phyloP scores from a whole-genome alignment of 2,888 invertebrate genomes.

The Cerastoderma edule region DNA sequence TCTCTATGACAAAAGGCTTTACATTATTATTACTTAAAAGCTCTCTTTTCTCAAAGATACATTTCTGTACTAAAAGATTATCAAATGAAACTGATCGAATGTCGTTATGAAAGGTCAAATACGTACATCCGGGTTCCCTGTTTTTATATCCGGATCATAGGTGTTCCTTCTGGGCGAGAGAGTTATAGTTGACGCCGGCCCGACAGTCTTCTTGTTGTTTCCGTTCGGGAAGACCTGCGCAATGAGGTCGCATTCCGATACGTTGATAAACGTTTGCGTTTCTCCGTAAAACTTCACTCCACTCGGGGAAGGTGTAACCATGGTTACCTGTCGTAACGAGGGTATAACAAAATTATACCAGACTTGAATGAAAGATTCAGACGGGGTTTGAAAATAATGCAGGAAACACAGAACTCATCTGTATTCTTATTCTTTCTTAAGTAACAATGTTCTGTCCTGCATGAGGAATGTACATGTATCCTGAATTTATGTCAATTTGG shows the following conservation, averaged over 20 bases:
- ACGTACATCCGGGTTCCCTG: slow-evolving; percentile 61
- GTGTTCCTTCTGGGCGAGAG: slow-evolving; percentile 80
- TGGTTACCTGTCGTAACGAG: slow-evolving; percentile 30
- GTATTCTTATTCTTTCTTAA: too few relatives aligned
- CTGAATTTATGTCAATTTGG: too few relatives aligned
- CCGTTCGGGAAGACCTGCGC: slow-evolving; percentile 78
- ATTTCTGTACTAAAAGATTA: too few relatives aligned
- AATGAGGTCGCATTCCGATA: slow-evolving; percentile 78
- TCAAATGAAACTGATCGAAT: too few relatives aligned
- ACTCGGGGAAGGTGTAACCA: slow-evolving; percentile 13
- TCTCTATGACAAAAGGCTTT: too few relatives aligned
- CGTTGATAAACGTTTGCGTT: slow-evolving; percentile 70
- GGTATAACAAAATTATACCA: not conserved
- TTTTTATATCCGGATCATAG: slow-evolving; percentile 81
- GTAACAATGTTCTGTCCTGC: too few relatives aligned
- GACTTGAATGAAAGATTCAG: not conserved
- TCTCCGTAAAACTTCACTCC: slow-evolving; percentile 47
- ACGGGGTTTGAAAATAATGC: too few relatives aligned
- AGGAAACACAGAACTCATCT: too few relatives aligned
- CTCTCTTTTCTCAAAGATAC: too few relatives aligned
- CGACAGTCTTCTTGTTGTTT: slow-evolving; percentile 41
- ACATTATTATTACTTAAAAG: too few relatives aligned
- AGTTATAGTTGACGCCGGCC: slow-evolving; percentile 67
- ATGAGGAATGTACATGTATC: too few relatives aligned
- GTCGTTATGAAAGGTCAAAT: too few relatives aligned